Percentiles rank a stretch among this genome's conserved stretches.
Conservation (phyloP, 1,140 invertebrate species). For the Eumeta japonica region DNA sequence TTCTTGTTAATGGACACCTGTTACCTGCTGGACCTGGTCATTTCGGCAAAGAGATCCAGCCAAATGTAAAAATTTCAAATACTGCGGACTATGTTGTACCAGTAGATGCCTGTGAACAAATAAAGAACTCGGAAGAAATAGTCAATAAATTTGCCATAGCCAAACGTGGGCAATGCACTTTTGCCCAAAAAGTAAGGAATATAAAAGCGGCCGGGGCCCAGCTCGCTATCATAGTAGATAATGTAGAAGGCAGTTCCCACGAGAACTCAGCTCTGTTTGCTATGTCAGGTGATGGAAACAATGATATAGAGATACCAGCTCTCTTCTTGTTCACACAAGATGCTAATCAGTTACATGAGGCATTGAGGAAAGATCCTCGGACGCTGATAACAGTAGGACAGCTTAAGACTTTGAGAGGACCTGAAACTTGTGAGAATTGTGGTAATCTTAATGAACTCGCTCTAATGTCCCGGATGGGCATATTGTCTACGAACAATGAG, state of each 20-base stretch:
- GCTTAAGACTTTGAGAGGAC: constrained; percentile 32
- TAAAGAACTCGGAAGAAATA: constrained; percentile 64
- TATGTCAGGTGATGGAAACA: constrained; percentile 91
- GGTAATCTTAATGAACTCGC: background rate
- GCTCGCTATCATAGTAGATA: constrained; percentile 88
- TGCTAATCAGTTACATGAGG: constrained; percentile 62
- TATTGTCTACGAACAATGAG: constrained; percentile 20
- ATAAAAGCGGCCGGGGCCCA: constrained; percentile 82
- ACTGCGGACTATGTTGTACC: constrained; percentile 63
- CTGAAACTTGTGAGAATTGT: background rate
- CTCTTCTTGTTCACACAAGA: constrained; percentile 89
- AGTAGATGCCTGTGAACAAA: constrained; percentile 62
- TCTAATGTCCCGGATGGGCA: background rate
- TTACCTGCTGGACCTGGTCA: constrained; percentile 85
- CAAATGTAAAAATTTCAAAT: constrained; percentile 61
- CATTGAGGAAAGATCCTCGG: constrained; percentile 52
- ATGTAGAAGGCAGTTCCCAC: constrained; percentile 71
- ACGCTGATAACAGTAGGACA: constrained; percentile 58
- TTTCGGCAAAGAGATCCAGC: constrained; percentile 78
- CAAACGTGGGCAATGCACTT: constrained; percentile 90
- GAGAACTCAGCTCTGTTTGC: constrained; percentile 82
- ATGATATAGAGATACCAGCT: constrained; percentile 86
- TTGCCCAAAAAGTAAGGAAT: constrained; percentile 88
- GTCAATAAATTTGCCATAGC: constrained; percentile 80
- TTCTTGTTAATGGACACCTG: constrained; percentile 37